Base-by-base conservation (phyloP, 2,797 vertebrate species). In the Sus cebifrons region DNA sequence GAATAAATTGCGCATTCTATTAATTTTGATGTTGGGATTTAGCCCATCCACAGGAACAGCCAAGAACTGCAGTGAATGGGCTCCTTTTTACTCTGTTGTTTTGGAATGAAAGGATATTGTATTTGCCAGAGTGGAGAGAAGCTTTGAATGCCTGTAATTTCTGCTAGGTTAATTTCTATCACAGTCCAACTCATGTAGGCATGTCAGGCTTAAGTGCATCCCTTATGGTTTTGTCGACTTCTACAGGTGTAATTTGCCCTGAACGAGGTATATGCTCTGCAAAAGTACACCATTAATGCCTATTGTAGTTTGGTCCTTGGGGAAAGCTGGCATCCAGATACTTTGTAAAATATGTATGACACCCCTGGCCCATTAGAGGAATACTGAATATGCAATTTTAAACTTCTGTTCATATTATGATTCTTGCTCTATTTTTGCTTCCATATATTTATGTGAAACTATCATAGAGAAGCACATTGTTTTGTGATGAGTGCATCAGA, bases 11-110 rank as follows among this genome's bases (percentile, higher is more conserved):
- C 40, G 49, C 23, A 36, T 94, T 95, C 27, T 89, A 67, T 96
- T 94, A 96, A 93, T 95, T 95, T 96, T 89, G 49, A 95, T 95
- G 29, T 94, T 96, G 78, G 58, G 29, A 83, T 94, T 96, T 95
- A 96, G 71, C n/a, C 49, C 58, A 91, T 86, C 29, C 32, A 67
- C 7, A 93, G 95, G 21, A 91, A 79, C 54, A 94, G 70, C 18
- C 78, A 96, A 94, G 62, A 82, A 95, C 67, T 87, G 1, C 25
- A 91, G 64, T 94, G 65, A 71, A 86, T 86, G 70, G 10, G 13
- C 49, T 94, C 56, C 62, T 96, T 86, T 79, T 36, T 96, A 44
- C 15, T 83, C 40, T 83, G 52, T 64, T 79, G 68, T 88, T 95
- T 97, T 77, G 65, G 27, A 93, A 82, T 95, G 71, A 89, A 96